Percentiles rank a stretch among this genome's conserved stretches.
phyloP scores from a whole-genome alignment of 2,797 vertebrate species.

The Cirrhinus mrigala region DNA sequence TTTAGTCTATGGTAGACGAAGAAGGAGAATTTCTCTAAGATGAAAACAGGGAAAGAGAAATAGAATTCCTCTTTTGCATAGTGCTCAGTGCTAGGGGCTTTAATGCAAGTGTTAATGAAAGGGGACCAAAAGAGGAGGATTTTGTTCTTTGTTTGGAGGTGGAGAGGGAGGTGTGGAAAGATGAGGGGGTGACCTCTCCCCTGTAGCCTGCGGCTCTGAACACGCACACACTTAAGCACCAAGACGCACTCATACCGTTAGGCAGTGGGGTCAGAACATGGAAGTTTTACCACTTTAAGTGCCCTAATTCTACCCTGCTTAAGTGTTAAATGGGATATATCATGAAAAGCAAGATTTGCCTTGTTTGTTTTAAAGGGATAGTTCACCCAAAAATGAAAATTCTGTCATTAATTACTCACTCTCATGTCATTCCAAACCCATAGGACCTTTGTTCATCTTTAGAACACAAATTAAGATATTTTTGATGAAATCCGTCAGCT shows the following conservation, averaged over 20 bases:
- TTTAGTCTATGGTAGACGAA: slow-evolving; percentile 58
- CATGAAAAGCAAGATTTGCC: background rate
- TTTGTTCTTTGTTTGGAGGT: slow-evolving; percentile 79
- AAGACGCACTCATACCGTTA: slow-evolving; percentile 12
- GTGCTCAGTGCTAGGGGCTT: slow-evolving; percentile 74
- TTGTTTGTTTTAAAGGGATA: no score
- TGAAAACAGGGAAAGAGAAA: slow-evolving; percentile 61
- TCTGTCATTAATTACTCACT: no score
- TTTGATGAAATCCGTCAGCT: no score
- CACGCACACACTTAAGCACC: slow-evolving; percentile 8
- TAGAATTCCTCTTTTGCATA: slow-evolving; percentile 76
- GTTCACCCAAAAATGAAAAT: no score
- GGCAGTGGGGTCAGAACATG: slow-evolving; percentile 21
- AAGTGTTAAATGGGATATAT: background rate
- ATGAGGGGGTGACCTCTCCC: slow-evolving; percentile 72
- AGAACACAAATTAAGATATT: no score
- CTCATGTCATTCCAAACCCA: no score
- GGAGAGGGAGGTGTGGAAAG: slow-evolving; percentile 67
- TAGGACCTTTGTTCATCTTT: no score
- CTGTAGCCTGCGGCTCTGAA: slow-evolving; percentile 75
- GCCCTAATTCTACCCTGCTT: background rate
- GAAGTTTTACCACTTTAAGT: background rate
- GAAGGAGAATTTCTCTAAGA: slow-evolving; percentile 71
- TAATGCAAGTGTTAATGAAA: slow-evolving; percentile 89
- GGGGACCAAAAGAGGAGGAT: slow-evolving; percentile 84